Percentiles rank a stretch among this genome's conserved stretches.
These are phyloP conservation scores for Loxodonta africana DNA, from an alignment of 2,113 vertebrate genomes.

Conservation along the genomic window DNA sequence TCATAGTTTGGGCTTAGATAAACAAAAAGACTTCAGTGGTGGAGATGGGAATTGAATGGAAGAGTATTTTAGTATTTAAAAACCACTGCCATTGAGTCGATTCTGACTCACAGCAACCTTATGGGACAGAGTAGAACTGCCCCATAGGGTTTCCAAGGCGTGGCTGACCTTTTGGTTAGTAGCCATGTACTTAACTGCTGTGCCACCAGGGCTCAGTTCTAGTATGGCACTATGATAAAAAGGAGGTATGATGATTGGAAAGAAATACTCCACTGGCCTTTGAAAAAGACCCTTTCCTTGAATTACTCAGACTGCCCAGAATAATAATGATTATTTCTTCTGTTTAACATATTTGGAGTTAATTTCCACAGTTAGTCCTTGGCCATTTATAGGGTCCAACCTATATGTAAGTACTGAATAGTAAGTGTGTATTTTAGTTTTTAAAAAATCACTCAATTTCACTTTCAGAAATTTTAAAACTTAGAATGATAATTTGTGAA, in stretches of 20 bases:
- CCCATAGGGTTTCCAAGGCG: no score
- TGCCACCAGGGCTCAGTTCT: no score
- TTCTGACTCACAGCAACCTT: no score
- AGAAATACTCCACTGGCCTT: neutral
- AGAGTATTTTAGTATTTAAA: neutral
- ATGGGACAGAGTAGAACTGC: no score
- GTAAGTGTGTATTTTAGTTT: constrained; percentile 37
- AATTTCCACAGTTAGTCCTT: constrained; percentile 32
- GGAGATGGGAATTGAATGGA: neutral
- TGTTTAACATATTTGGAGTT: constrained; percentile 42
- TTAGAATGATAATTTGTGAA: neutral
- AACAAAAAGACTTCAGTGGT: neutral
- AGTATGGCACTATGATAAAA: neutral
- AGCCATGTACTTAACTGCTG: no score
- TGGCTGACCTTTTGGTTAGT: no score
- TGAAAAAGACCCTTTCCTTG: neutral
- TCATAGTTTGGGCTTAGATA: neutral
- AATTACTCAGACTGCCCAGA: neutral
- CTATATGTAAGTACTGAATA: neutral
- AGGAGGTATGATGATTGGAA: neutral
- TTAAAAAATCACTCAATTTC: neutral
- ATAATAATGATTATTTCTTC: constrained; percentile 31
- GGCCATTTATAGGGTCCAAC: neutral
- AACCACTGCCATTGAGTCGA: no score
- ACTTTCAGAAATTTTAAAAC: constrained; percentile 58